phyloP scores from a whole-genome alignment of 2,797 vertebrate genomes.

The Potorous gilbertii region DNA sequence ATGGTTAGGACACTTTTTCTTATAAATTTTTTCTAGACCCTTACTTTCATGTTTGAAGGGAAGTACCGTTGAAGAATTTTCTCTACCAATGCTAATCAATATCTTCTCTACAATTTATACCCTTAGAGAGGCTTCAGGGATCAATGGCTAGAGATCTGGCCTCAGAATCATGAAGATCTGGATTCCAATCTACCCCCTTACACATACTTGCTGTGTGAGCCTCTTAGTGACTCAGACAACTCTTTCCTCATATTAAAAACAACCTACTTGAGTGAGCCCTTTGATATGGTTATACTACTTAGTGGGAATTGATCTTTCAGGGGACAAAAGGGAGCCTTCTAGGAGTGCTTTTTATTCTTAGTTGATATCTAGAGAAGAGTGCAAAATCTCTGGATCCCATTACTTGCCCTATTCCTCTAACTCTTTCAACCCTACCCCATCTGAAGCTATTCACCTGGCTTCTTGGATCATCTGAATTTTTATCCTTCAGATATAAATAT shows the following conservation, averaged over 20 bases:
- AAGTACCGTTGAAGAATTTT: background rate
- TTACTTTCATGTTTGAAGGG: background rate
- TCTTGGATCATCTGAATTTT: background rate
- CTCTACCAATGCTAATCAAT: background rate
- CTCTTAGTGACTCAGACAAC: background rate
- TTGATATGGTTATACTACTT: background rate
- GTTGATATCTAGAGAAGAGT: background rate
- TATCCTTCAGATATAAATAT: background rate
- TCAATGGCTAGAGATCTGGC: background rate
- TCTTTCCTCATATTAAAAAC: background rate
- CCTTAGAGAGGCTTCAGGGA: background rate
- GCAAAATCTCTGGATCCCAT: background rate
- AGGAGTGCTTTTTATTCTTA: background rate
- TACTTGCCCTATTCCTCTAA: background rate
- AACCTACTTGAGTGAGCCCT: background rate
- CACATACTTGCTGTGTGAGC: background rate
- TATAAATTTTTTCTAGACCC: background rate
- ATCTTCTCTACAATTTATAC: background rate
- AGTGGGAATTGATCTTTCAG: background rate
- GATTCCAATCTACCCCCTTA: background rate
- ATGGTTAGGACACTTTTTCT: background rate
- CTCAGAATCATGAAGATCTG: background rate
- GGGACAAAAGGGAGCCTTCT: background rate
- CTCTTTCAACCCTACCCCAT: background rate
- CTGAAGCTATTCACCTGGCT: background rate